phyloP scores from a whole-genome alignment of 1,140 invertebrate species.

The Ips typographus region DNA sequence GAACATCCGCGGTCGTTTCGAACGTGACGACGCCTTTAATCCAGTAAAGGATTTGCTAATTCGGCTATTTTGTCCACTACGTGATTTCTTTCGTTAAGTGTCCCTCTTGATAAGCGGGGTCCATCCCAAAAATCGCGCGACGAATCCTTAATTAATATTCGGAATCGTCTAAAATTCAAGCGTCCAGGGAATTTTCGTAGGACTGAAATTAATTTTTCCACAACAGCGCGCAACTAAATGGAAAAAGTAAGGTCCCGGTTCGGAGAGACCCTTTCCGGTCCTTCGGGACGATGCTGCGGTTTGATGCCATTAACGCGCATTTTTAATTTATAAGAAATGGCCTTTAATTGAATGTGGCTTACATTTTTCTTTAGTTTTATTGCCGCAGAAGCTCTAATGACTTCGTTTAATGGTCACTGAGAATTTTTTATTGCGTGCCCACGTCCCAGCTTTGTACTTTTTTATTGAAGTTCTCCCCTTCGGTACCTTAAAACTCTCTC shows the following conservation, averaged over 20 bases:
- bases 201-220: conserved; percentile 34
- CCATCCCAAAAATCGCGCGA: conserved; percentile 15
- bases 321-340: conserved; percentile 35
- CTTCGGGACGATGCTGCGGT: conserved; percentile 26
- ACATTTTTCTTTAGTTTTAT: conserved; percentile 36
- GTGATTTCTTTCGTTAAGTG: conserved; percentile 47
- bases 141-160: conserved; percentile 35
- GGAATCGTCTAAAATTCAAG: conserved; percentile 34
- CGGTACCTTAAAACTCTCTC: not conserved
- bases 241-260: conserved; percentile 20
- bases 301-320: conserved; percentile 29
- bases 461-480: conserved; percentile 14
- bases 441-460: conserved; percentile 2
- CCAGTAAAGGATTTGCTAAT: conserved; percentile 47
- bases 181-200: conserved; percentile 27
- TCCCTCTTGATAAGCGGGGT: conserved; percentile 45
- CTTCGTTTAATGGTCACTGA: conserved; percentile 19
- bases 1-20: not conserved
- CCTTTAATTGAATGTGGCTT: conserved; percentile 33
- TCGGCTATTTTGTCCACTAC: conserved; percentile 48
- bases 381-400: conserved; percentile 29
- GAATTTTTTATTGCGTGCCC: conserved; percentile 25
- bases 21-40: conserved; percentile 45
- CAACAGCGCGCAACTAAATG: conserved; percentile 22
- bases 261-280: conserved; percentile 13